Base-by-base conservation (phyloP, 2,113 vertebrate genomes). In the Percina caprodes region DNA sequence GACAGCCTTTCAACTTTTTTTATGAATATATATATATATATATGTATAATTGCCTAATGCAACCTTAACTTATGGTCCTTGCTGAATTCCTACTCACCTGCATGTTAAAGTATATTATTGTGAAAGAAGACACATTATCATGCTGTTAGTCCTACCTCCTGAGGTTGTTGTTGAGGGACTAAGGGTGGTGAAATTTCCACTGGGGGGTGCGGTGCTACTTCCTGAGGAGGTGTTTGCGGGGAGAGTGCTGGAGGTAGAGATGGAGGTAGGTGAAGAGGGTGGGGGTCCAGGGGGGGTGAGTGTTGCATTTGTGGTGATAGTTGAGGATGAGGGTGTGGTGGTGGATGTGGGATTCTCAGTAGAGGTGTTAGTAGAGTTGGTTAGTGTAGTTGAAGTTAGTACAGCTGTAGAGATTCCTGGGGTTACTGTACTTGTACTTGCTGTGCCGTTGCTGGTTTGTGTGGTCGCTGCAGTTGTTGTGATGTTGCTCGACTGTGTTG, bases 131-230 rank as follows among this genome's bases (percentile, higher is more conserved):
- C 13, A 78, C 33, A 83, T 71, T 8, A 67, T 74, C 49, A 80
- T 45, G 49, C 63, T 21, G 62, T 77, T 35, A 61, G 80, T 56
- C 71, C 76, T 92, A 93, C 92, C 92, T 93, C 60, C 77, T 60
- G 90, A 58, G 72, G 81, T 85, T 65, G 79, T 12, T 82, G 89
- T 42, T 75, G 90, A 83, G 71, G 86, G 67, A 77, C 51, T 88
- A 77, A 49, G 76, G 80, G 82, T 86, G 75, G 82, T 86, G 66
- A 74, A 58, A 69, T 58, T 74, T 85, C 81, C 85, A 48, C 18
- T 69, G 12, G 73, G 66, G 74, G 45, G 0, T 65, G 12, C 19
- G 23, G 72, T 84, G 86, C 80, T 82, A 86, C 11, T 87, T 80
- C 83, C 86, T 78, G 78, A 46, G 79, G 85, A 77, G 69, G 78